These are phyloP conservation scores for Hippocampus zosterae DNA, from an alignment of 2,113 vertebrate genomes.

Conservation along the genomic window DNA sequence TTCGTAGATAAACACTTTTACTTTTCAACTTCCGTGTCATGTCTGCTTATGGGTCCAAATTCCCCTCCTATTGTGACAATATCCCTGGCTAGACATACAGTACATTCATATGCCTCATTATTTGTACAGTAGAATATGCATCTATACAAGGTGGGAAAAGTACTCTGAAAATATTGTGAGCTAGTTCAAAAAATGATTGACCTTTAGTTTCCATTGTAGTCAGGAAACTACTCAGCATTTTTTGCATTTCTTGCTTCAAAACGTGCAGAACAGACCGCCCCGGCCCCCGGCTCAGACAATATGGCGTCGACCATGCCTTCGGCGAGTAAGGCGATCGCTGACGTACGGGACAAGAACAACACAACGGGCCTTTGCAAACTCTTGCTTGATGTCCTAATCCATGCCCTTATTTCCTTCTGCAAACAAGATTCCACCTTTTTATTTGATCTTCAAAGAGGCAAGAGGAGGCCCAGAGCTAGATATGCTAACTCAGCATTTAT, in stretches of 20 bases:
- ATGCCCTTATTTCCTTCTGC: slow-evolving; percentile 47
- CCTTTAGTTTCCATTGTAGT: neutral
- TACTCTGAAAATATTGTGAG: neutral
- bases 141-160: too few species aligned
- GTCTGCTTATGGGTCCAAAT: too few species aligned
- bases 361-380: slow-evolving; percentile 38
- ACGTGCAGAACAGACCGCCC: neutral
- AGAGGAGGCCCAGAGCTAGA: slow-evolving; percentile 43
- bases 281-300: slow-evolving; percentile 12
- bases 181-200: neutral
- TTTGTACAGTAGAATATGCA: too few species aligned
- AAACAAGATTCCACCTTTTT: slow-evolving; percentile 71
- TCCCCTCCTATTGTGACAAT: too few species aligned
- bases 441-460: slow-evolving; percentile 45
- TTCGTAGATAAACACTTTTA: too few species aligned
- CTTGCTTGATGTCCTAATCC: slow-evolving; percentile 67
- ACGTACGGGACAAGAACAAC: slow-evolving; percentile 61
- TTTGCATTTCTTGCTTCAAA: neutral
- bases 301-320: slow-evolving; percentile 22
- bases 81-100: too few species aligned
- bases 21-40: too few species aligned
- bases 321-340: slow-evolving; percentile 42
- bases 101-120: too few species aligned
- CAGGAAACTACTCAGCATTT: neutral
- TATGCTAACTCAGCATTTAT: slow-evolving; percentile 39